Evolutionary conservation across 2,888 invertebrate genomes (phyloP).

Genomic region (Thumatha senex): DNA sequence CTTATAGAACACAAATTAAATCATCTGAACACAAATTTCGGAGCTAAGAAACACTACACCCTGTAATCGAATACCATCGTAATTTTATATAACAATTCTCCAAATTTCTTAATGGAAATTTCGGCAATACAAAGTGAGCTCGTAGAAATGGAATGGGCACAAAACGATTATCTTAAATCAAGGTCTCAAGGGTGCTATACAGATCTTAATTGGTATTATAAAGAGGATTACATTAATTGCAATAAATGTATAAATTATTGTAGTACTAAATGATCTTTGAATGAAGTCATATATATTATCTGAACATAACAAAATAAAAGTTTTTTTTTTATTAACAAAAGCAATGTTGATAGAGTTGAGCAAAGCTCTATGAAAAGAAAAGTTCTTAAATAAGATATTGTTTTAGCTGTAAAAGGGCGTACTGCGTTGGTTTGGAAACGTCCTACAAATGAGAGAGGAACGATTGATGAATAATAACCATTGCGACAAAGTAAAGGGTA

Average conservation of each 20-base stretch:
- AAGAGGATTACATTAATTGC: not conserved
- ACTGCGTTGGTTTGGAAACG: too few species aligned
- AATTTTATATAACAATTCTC: constrained; percentile 1
- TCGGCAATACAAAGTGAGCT: constrained; percentile 3
- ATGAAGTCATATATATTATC: not conserved
- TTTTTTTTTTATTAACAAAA: not conserved
- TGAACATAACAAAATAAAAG: not conserved
- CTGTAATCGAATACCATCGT: not conserved
- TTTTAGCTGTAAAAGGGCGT: too few species aligned
- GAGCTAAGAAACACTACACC: not conserved
- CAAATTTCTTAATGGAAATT: constrained; percentile 7
- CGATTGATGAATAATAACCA: too few species aligned
- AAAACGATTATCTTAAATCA: not conserved
- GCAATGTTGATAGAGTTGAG: too few species aligned
- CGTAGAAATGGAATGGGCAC: constrained; percentile 4
- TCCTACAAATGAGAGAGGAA: too few species aligned
- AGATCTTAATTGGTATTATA: constrained; percentile 5
- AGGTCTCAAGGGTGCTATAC: constrained; percentile 1
- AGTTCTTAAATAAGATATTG: too few species aligned
- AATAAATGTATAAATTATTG: not conserved
- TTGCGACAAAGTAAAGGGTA: too few species aligned
- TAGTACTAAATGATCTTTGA: not conserved
- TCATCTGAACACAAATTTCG: not conserved
- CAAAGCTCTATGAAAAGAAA: too few species aligned
- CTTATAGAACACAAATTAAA: not conserved